Evolutionary conservation across 2,888 invertebrate species (phyloP).

Genomic region (Synanthedon andrenaeformis): DNA sequence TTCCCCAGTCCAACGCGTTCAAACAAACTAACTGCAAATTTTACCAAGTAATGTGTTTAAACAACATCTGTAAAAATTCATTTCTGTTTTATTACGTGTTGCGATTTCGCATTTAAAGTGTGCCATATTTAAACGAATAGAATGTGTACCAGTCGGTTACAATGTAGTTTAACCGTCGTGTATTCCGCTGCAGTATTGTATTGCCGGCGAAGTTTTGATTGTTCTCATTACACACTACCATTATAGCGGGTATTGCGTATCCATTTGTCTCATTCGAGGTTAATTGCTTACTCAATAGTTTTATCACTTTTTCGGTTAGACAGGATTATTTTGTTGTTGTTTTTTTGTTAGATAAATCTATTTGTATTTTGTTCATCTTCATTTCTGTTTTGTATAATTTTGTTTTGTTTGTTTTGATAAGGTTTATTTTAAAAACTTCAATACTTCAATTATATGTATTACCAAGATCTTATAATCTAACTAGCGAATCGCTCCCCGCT

Average conservation of each 20-base stretch:
- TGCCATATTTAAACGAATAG: slow-evolving; percentile 5
- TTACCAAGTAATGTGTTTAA: no score
- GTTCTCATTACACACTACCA: slow-evolving; percentile 22
- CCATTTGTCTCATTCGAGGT: not conserved
- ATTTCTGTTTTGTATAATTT: not conserved
- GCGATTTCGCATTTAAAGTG: slow-evolving; percentile 2
- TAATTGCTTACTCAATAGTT: not conserved
- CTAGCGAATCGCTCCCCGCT: no score
- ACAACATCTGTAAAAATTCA: no score
- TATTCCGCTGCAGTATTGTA: slow-evolving; percentile 13
- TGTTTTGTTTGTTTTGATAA: not conserved
- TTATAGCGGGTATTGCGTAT: not conserved
- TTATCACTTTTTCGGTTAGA: not conserved
- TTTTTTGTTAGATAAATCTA: not conserved
- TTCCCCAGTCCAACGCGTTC: no score
- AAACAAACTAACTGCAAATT: no score
- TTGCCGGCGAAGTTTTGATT: slow-evolving; percentile 27
- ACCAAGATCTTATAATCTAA: no score
- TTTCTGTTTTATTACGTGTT: not conserved
- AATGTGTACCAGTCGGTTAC: slow-evolving; percentile 8
- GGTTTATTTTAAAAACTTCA: no score
- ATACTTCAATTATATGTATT: no score
- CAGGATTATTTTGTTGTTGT: not conserved
- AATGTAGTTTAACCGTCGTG: slow-evolving; percentile 18
- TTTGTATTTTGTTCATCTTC: not conserved